These are phyloP conservation scores for Chloroclystis v-ata DNA, from an alignment of 2,888 invertebrate species.

Conservation along the genomic window DNA sequence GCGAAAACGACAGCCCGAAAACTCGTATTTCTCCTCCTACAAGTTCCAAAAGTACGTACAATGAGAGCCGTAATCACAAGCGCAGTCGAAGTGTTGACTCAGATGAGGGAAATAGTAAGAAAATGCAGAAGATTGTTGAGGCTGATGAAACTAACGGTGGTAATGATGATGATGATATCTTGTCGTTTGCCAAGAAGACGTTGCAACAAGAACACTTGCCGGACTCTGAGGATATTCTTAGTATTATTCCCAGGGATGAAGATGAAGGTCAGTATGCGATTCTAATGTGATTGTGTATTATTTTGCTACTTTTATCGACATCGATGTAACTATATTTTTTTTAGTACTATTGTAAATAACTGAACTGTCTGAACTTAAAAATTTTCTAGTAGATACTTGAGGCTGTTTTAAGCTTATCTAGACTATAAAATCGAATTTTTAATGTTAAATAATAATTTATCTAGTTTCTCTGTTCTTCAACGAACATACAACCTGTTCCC, in stretches of 20 bases:
- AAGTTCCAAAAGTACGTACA: constrained; percentile 11
- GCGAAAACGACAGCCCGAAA: constrained; percentile 35
- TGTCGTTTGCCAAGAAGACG: constrained; percentile 68
- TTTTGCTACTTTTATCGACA: no score
- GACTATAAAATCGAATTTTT: no score
- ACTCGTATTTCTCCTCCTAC: constrained; percentile 30
- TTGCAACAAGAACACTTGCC: constrained; percentile 57
- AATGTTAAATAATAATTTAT: no score
- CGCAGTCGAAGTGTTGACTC: constrained; percentile 56
- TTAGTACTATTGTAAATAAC: no score
- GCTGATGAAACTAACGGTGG: constrained; percentile 34
- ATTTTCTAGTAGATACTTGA: no score
- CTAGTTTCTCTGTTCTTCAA: no score
- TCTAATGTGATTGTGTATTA: no score
- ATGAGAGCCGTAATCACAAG: constrained; percentile 40
- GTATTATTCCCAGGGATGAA: constrained; percentile 41
- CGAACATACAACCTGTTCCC: no score
- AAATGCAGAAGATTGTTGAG: constrained; percentile 63
- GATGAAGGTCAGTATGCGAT: constrained; percentile 54
- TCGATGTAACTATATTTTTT: no score
- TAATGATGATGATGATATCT: constrained; percentile 55
- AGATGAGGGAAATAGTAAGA: constrained; percentile 45
- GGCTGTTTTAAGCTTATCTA: no score
- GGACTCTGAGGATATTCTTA: constrained; percentile 62
- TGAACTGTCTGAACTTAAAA: no score